Percentiles rank a stretch among this genome's conserved stretches.
These are phyloP conservation scores for Sinocyclocheilus anshuiensis DNA, from an alignment of 2,113 vertebrate genomes.

Conservation along the genomic window DNA sequence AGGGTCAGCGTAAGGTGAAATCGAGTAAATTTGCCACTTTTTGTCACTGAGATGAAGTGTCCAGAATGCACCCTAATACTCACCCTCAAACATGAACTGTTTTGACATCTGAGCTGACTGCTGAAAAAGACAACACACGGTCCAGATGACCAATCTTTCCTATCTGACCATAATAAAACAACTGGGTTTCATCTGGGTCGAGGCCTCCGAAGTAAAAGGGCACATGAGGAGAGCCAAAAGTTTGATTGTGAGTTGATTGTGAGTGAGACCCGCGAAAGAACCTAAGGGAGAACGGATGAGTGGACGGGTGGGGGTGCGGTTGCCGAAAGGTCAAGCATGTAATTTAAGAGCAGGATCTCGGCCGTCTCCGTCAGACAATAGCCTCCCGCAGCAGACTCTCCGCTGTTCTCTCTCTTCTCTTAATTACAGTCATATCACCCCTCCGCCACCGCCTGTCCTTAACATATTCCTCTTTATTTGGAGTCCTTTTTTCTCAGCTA, in stretches of 20 bases:
- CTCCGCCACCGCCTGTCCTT: constrained; percentile 81
- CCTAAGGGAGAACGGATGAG: constrained; percentile 12
- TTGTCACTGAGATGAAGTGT: not conserved
- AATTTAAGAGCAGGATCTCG: constrained; percentile 71
- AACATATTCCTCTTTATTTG: constrained; percentile 85
- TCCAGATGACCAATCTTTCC: not conserved
- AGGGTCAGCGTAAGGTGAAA: not conserved
- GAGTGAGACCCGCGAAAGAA: not conserved
- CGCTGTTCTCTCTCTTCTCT: constrained; percentile 52
- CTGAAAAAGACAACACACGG: not conserved
- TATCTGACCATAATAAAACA: not conserved
- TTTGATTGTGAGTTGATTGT: no score
- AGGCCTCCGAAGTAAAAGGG: not conserved
- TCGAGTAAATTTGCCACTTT: not conserved
- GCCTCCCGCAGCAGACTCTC: constrained; percentile 64
- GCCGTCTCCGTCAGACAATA: constrained; percentile 72
- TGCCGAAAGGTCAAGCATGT: constrained; percentile 71
- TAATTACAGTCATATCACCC: constrained; percentile 88
- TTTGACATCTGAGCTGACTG: not conserved
- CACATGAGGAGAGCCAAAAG: constrained; percentile 6
- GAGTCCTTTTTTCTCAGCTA: constrained; percentile 82
- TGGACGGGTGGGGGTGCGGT: constrained; percentile 45
- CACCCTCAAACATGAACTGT: not conserved
- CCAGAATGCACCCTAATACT: not conserved
- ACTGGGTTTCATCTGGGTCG: not conserved